A percentile compares a stretch with the other conserved stretches of the same genome.
These are phyloP conservation scores for Periophthalmodon schlosseri DNA, from an alignment of 2,113 vertebrate genomes.

Conservation along the genomic window DNA sequence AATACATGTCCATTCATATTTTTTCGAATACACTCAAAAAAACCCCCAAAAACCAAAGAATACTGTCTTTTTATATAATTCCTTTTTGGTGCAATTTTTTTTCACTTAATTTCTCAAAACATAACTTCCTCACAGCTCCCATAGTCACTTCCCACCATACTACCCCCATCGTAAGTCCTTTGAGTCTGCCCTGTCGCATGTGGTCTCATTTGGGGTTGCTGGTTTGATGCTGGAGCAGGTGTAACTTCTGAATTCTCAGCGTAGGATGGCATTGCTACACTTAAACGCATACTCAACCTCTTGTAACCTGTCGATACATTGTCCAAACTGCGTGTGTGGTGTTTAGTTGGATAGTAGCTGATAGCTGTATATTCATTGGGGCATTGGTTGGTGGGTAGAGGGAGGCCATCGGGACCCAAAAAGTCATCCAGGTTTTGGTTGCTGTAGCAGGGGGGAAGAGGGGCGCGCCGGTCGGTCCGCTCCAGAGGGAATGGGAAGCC, in stretches of 20 bases:
- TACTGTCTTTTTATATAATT: not conserved
- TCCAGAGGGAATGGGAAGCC: constrained; percentile 95
- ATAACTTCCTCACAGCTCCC: constrained; percentile 98
- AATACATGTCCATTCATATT: not conserved
- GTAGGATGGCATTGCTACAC: constrained; percentile 90
- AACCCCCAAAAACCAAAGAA: not conserved
- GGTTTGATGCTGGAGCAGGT: constrained; percentile 26
- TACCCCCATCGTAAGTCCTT: constrained; percentile 78
- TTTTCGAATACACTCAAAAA: not conserved
- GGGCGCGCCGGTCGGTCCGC: constrained; percentile 87
- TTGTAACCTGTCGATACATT: constrained; percentile 81
- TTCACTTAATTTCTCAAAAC: constrained; percentile 77
- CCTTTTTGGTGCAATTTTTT: too few species aligned
- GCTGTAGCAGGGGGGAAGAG: constrained; percentile 93
- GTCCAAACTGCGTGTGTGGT: constrained; percentile 73
- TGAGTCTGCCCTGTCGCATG: constrained; percentile 15
- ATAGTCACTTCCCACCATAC: constrained; percentile 93
- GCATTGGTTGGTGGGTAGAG: constrained; percentile 80
- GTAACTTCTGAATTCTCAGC: constrained; percentile 72
- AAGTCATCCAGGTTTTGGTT: constrained; percentile 95
- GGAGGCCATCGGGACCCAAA: constrained; percentile 79
- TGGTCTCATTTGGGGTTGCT: constrained; percentile 68
- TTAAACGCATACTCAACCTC: constrained; percentile 88
- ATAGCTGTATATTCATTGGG: constrained; percentile 93
- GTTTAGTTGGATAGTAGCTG: constrained; percentile 91